These are phyloP conservation scores for Bimastos eiseni DNA, from an alignment of 2,888 invertebrate species.

Conservation along the genomic window DNA sequence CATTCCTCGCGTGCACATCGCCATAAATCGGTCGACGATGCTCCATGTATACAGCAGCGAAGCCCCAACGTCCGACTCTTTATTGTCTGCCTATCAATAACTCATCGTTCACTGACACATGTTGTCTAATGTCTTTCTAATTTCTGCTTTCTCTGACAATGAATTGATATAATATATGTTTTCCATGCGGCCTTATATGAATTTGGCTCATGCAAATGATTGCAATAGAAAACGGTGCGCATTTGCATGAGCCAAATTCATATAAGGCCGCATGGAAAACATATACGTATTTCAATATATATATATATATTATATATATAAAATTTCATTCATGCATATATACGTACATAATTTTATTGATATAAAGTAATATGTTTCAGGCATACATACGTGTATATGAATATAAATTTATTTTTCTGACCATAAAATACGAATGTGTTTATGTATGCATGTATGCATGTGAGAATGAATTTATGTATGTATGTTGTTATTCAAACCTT, in stretches of 20 bases:
- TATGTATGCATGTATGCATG: too few species aligned
- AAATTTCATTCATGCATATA: too few species aligned
- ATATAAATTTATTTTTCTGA: too few species aligned
- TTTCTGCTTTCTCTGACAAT: constrained; percentile 13
- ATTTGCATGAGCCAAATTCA: not conserved
- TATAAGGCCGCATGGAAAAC: not conserved
- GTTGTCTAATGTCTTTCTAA: not conserved
- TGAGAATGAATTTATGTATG: too few species aligned
- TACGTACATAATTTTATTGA: too few species aligned
- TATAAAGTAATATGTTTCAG: too few species aligned
- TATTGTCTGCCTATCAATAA: not conserved
- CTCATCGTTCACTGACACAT: not conserved
- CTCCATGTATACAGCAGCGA: not conserved
- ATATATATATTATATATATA: too few species aligned
- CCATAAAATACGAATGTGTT: too few species aligned
- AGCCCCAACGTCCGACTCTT: not conserved
- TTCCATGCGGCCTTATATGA: not conserved
- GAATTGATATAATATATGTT: not conserved
- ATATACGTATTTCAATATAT: too few species aligned
- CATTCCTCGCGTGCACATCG: not conserved
- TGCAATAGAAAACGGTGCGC: too few species aligned
- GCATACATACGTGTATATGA: too few species aligned
- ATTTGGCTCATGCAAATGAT: not conserved
- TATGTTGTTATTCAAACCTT: too few species aligned
- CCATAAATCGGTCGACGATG: not conserved